Evolutionary conservation across 2,888 invertebrate genomes (phyloP).

Genomic region (Drosophila diplacantha): DNA sequence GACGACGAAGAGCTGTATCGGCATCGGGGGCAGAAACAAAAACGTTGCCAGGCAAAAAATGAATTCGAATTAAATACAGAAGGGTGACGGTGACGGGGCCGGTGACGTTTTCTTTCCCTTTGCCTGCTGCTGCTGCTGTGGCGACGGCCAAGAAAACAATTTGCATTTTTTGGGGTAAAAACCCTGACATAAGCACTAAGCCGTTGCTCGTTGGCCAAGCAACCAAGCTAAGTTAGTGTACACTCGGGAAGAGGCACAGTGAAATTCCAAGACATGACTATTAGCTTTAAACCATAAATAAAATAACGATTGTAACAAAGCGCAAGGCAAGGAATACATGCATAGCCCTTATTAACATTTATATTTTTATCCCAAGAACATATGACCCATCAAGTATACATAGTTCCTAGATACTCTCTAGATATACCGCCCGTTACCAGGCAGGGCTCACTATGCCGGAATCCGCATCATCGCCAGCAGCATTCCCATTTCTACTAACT

Average conservation of each 20-base stretch:
- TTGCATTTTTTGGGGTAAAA: slow-evolving; percentile 46
- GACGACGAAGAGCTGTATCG: slow-evolving; percentile 32
- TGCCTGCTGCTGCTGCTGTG: slow-evolving; percentile 14
- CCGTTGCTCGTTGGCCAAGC: slow-evolving; percentile 34
- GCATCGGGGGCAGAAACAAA: slow-evolving; percentile 20
- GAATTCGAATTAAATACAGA: slow-evolving; percentile 2
- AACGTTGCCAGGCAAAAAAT: slow-evolving; percentile 33
- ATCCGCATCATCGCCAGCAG: slow-evolving; percentile 16
- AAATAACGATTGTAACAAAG: not conserved
- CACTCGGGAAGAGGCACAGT: not conserved
- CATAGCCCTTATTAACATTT: not conserved
- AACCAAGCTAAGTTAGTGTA: slow-evolving; percentile 9
- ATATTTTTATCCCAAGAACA: not conserved
- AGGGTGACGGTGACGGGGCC: slow-evolving; percentile 12
- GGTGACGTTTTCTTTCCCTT: slow-evolving; percentile 7
- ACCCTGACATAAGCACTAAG: slow-evolving; percentile 5
- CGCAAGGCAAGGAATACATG: too few relatives aligned
- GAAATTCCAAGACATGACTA: not conserved
- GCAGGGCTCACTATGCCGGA: slow-evolving; percentile 4
- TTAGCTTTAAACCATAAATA: too few relatives aligned
- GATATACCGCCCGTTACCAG: not conserved
- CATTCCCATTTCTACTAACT: slow-evolving; percentile 5
- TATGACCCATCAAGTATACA: not conserved
- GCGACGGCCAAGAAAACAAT: slow-evolving; percentile 58
- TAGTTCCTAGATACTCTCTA: not conserved